Conservation (phyloP, 2,113 vertebrate species). For the Gopherus flavomarginatus region DNA sequence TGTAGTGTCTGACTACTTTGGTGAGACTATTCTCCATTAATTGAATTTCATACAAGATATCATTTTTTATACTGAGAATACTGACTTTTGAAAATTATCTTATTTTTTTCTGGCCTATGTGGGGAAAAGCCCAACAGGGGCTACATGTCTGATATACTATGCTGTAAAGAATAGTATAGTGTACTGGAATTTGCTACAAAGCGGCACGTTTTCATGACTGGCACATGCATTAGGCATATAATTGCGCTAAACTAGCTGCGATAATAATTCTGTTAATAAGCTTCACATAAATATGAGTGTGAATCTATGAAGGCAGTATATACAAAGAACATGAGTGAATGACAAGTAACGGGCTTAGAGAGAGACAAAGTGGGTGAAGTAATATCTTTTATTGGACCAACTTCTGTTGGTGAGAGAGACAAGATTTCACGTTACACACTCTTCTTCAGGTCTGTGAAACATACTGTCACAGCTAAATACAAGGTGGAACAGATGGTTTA, state of each 20-base stretch:
- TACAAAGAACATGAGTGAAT: neutral
- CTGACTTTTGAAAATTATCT: neutral
- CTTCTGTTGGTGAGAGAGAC: neutral
- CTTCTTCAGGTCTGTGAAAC: neutral
- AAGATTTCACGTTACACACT: neutral
- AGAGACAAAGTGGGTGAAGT: neutral
- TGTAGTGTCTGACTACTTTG: neutral
- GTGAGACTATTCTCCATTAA: neutral
- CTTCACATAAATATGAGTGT: neutral
- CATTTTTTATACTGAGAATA: neutral
- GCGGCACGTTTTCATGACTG: neutral
- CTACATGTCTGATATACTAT: neutral
- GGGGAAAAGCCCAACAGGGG: neutral
- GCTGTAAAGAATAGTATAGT: neutral
- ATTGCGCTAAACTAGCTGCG: neutral
- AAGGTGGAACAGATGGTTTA: neutral
- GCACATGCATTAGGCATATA: neutral
- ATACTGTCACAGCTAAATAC: neutral
- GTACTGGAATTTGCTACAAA: neutral
- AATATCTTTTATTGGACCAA: neutral
- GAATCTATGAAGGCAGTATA: neutral
- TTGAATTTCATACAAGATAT: neutral
- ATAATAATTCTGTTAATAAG: neutral
- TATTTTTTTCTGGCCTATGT: neutral
- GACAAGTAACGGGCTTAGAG: neutral